Conservation (phyloP, 2,888 invertebrate species). For the Venusia cambrica region DNA sequence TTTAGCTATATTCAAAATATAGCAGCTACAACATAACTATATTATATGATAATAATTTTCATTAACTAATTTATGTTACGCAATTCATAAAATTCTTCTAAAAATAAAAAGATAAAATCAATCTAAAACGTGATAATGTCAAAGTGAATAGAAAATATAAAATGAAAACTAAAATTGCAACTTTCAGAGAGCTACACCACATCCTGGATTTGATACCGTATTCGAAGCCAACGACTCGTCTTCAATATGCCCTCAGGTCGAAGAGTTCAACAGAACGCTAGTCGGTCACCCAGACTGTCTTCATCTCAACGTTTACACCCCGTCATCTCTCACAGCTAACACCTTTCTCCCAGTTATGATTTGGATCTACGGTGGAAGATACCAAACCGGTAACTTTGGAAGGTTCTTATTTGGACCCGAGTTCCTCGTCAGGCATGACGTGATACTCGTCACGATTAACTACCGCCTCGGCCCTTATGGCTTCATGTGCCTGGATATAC, state of each 20-base stretch:
- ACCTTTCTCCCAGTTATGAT: constrained; percentile 49
- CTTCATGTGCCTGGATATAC: too few species aligned
- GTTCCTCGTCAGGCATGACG: constrained; percentile 47
- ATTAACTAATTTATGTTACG: too few species aligned
- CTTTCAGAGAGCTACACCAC: constrained; percentile 41
- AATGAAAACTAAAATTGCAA: not conserved
- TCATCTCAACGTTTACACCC: constrained; percentile 50
- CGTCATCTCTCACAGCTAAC: constrained; percentile 39
- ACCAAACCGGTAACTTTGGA: constrained; percentile 38
- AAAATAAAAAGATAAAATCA: too few species aligned
- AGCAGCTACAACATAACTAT: too few species aligned
- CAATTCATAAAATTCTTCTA: too few species aligned
- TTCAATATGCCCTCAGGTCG: constrained; percentile 49
- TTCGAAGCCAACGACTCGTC: constrained; percentile 54
- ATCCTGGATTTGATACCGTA: constrained; percentile 39
- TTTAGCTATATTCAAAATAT: too few species aligned
- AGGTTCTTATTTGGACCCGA: constrained; percentile 42
- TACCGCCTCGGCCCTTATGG: too few species aligned
- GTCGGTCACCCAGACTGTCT: constrained; percentile 49
- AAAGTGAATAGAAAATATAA: not conserved
- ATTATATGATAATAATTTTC: too few species aligned
- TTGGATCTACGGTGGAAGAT: constrained; percentile 52
- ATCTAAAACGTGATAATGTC: too few species aligned
- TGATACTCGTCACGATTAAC: constrained; percentile 55
- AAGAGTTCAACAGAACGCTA: constrained; percentile 35